These are phyloP conservation scores for Andrena cerasifolii DNA, from an alignment of 1,140 invertebrate genomes.

Conservation along the genomic window DNA sequence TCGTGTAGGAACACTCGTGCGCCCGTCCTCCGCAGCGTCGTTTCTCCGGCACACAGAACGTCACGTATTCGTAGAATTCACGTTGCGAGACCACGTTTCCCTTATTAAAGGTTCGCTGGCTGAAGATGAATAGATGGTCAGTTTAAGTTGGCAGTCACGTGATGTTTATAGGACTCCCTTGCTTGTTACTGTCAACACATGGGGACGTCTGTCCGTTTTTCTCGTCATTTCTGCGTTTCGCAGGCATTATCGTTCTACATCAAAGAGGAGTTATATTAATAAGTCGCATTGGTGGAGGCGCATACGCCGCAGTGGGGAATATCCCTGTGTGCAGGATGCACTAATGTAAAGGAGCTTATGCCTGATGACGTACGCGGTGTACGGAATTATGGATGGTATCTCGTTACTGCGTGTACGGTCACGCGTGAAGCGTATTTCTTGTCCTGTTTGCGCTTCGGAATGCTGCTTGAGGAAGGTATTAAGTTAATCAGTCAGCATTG, in stretches of 20 bases:
- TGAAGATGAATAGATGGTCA: conserved; percentile 6
- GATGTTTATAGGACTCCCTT: neutral
- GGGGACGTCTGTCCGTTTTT: neutral
- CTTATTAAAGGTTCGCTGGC: conserved; percentile 23
- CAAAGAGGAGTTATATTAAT: neutral
- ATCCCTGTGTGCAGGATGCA: neutral
- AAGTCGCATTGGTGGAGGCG: too few species aligned
- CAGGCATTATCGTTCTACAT: neutral
- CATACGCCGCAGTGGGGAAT: neutral
- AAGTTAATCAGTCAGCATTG: neutral
- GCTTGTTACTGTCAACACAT: neutral
- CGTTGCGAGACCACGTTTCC: conserved; percentile 47
- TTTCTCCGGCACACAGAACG: conserved; percentile 37
- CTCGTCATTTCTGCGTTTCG: neutral
- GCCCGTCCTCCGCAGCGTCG: conserved; percentile 34
- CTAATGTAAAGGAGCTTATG: neutral
- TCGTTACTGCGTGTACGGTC: neutral
- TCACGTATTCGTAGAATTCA: conserved; percentile 12
- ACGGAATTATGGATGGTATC: neutral
- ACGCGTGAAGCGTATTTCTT: neutral
- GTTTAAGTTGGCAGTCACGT: conserved; percentile 30
- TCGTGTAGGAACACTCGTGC: conserved; percentile 20
- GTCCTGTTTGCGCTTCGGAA: neutral
- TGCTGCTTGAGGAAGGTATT: neutral
- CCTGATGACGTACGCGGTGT: neutral